Percentiles rank a stretch among this genome's conserved stretches.
phyloP scores from a whole-genome alignment of 2,797 vertebrate genomes.

The Mormyrus proboscirostris region DNA sequence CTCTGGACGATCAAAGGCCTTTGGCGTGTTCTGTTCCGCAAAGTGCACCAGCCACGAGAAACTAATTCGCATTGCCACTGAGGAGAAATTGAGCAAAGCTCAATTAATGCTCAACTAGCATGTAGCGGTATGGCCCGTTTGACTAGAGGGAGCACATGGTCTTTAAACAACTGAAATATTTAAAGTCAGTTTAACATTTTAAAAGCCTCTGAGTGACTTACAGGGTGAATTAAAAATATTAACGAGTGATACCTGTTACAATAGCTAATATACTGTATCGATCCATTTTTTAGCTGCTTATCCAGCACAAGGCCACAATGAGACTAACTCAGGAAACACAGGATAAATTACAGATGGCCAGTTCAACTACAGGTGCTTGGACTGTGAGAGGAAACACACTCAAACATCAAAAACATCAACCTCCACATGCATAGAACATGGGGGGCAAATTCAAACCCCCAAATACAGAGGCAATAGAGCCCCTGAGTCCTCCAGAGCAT shows the following conservation, averaged over 20 bases:
- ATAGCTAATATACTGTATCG: not conserved
- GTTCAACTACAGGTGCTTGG: not conserved
- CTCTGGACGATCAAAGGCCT: constrained; percentile 41
- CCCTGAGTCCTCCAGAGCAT: not conserved
- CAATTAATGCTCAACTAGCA: not conserved
- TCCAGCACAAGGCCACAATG: not conserved
- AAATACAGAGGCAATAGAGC: not conserved
- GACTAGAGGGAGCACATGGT: not conserved
- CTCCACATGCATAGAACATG: not conserved
- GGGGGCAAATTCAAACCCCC: not conserved
- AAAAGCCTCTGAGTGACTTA: not conserved
- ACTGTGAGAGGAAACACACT: not conserved
- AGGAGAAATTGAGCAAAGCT: constrained; percentile 21
- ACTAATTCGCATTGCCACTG: constrained; percentile 34
- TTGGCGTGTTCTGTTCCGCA: constrained; percentile 43
- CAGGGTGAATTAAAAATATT: not conserved
- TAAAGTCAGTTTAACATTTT: not conserved
- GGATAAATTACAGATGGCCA: not conserved
- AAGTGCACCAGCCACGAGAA: constrained; percentile 42
- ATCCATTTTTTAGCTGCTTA: not conserved
- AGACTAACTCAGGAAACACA: not conserved
- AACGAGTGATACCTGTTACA: not conserved
- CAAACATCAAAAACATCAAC: not conserved
- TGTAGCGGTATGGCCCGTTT: not conserved
- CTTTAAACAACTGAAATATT: not conserved